Percentiles rank a stretch among this genome's conserved stretches.
Evolutionary conservation across 2,113 vertebrate genomes (phyloP).

Genomic region (Tragulus kanchil): DNA sequence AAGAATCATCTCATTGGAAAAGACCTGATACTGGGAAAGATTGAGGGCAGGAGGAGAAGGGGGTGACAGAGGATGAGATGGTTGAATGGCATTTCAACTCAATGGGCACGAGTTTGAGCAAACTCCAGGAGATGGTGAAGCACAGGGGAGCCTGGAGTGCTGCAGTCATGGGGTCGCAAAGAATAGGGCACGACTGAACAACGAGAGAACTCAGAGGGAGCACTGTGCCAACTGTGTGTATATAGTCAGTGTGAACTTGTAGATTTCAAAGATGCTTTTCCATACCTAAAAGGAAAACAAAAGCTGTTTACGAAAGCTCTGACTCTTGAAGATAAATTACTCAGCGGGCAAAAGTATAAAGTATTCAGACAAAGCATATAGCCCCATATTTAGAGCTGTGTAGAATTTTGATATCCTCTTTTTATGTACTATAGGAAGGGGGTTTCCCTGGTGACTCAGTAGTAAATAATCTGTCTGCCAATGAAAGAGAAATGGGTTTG

Average conservation of each 20-base stretch:
- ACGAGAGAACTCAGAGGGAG: neutral
- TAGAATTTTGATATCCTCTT: neutral
- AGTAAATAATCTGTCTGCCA: neutral
- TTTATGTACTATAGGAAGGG: neutral
- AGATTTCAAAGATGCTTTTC: constrained; percentile 16
- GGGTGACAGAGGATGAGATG: neutral
- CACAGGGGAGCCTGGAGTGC: neutral
- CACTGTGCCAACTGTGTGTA: neutral
- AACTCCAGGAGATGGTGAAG: neutral
- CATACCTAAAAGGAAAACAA: neutral
- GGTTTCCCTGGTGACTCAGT: neutral
- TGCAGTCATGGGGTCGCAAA: neutral
- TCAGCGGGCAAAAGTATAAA: neutral
- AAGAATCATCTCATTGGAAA: neutral
- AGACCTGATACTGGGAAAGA: neutral
- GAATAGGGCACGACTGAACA: neutral
- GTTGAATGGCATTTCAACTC: neutral
- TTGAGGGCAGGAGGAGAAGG: neutral
- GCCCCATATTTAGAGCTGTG: neutral
- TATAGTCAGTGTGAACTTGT: neutral
- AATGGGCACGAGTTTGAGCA: neutral
- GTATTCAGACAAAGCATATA: constrained; percentile 15
- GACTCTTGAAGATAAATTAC: constrained; percentile 39
- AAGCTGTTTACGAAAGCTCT: constrained; percentile 2
- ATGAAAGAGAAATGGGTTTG: neutral